Conservation (phyloP, 2,797 vertebrate genomes). For the Arnoldichthys spilopterus region DNA sequence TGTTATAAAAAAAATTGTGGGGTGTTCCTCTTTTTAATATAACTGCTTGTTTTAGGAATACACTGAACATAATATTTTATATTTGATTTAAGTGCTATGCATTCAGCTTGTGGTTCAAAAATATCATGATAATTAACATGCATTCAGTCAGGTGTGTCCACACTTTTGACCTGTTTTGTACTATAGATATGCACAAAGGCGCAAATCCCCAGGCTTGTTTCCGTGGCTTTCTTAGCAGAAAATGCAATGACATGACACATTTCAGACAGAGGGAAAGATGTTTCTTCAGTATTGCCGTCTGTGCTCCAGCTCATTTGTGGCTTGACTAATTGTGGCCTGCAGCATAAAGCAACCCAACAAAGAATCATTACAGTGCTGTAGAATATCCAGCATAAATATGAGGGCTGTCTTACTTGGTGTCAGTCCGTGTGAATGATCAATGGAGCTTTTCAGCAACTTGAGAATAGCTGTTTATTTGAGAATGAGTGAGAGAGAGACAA, state of each 20-base stretch:
- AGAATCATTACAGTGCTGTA: constrained; percentile 30
- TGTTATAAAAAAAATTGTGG: too few species aligned
- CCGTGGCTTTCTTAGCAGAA: constrained; percentile 9
- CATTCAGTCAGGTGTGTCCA: background rate
- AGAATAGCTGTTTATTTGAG: constrained; percentile 31
- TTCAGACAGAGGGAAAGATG: background rate
- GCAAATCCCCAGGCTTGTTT: background rate
- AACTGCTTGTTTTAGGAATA: too few species aligned
- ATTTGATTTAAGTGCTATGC: background rate
- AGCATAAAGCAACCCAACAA: constrained; percentile 40
- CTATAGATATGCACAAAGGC: background rate
- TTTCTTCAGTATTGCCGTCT: constrained; percentile 3
- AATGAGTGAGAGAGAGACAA: constrained; percentile 26
- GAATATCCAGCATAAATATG: constrained; percentile 32
- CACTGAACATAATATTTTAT: background rate
- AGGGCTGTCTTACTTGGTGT: background rate
- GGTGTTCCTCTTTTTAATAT: too few species aligned
- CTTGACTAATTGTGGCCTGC: constrained; percentile 52
- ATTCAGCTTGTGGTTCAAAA: background rate
- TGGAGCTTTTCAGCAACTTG: constrained; percentile 38
- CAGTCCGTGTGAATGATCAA: constrained; percentile 29
- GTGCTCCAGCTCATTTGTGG: constrained; percentile 27
- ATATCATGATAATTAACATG: background rate
- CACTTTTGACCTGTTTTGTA: background rate
- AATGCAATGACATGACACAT: constrained; percentile 10